Base-by-base conservation (phyloP, 2,888 invertebrate species). In the Pandemis cinnamomeana region DNA sequence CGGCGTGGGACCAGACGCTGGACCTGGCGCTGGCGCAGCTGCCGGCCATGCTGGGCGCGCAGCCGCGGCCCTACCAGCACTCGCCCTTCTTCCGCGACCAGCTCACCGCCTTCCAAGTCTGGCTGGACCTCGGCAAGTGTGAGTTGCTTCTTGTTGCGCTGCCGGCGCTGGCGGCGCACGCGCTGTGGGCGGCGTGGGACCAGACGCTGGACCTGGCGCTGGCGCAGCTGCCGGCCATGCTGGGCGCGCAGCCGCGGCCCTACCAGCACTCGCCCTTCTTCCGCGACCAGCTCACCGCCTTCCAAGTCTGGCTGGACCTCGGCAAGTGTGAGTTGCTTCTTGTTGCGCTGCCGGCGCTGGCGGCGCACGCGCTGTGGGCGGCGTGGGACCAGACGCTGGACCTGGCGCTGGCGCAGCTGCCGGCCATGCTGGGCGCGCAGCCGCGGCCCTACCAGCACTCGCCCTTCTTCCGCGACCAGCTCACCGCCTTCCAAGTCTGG, bases 181-280 rank as follows among this genome's bases (percentile, higher is more conserved):
- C 97, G 72, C 98, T 98, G 97, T 98, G 99, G 99, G 96, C 97
- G 86, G 98, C 99, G 1, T 99, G 99, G 99, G 99, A 99, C 91
- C 95, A 99, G 83, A 98, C 99, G 13, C 95, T 99, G 79, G 99
- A 99, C 92, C 95, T 99, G 81, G 99, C 98, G 84, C 95, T 99
- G 79, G 96, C 97, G 74, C 99, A 99, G 91, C 95, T 99, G 82
- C 98, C 98, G 75, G 95, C 95, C 71, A 96, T 98, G 84, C 89
- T 97, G 79, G 95, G 95, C 69, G 70, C 77, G 66, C 94, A 94
- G 71, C 51, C 76, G 41, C 53, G 58, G 15, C 79, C 80, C 10
- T 97, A 96, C 86, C 91, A 93, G 44, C 97, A 98, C 91, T 96
- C 98, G 83, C 96, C 98, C 42, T 99, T 99, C 95, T 99, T 99